Evolutionary conservation across 2,113 vertebrate genomes (phyloP).

Genomic region (Tympanuchus pallidicinctus): DNA sequence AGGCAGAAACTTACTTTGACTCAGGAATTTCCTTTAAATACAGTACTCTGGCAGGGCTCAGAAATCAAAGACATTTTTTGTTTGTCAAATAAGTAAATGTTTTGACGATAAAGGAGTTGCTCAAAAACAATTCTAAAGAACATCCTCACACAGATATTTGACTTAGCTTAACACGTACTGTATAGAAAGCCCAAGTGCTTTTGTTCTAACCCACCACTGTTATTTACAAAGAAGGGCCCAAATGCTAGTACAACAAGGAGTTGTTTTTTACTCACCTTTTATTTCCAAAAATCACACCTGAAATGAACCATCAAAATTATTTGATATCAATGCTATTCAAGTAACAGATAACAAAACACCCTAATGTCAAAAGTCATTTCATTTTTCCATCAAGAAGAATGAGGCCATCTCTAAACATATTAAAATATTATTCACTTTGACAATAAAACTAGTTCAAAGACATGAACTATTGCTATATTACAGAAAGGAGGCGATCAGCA

Average conservation of each 20-base stretch:
- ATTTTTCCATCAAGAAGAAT: conserved; percentile 75
- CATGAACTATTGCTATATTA: conserved; percentile 80
- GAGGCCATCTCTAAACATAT: conserved; percentile 77
- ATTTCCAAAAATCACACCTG: conserved; percentile 45
- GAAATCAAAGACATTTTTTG: neutral
- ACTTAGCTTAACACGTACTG: neutral
- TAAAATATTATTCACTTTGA: conserved; percentile 85
- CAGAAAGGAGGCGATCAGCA: conserved; percentile 73
- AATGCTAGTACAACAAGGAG: neutral
- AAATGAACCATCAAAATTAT: conserved; percentile 54
- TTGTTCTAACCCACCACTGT: neutral
- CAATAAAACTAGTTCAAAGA: conserved; percentile 78
- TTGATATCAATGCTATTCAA: conserved; percentile 61
- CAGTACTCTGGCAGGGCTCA: neutral
- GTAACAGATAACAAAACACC: conserved; percentile 73
- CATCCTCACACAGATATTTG: neutral
- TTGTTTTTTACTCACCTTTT: conserved; percentile 39
- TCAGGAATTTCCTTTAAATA: neutral
- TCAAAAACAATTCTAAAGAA: neutral
- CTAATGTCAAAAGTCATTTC: conserved; percentile 74
- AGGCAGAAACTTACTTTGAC: neutral
- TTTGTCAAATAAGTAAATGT: neutral
- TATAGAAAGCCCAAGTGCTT: neutral
- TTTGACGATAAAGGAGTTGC: neutral
- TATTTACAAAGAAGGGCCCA: conserved; percentile 1